Evolutionary conservation across 2,113 vertebrate genomes (phyloP).

Genomic region (Aptenodytes forsteri): DNA sequence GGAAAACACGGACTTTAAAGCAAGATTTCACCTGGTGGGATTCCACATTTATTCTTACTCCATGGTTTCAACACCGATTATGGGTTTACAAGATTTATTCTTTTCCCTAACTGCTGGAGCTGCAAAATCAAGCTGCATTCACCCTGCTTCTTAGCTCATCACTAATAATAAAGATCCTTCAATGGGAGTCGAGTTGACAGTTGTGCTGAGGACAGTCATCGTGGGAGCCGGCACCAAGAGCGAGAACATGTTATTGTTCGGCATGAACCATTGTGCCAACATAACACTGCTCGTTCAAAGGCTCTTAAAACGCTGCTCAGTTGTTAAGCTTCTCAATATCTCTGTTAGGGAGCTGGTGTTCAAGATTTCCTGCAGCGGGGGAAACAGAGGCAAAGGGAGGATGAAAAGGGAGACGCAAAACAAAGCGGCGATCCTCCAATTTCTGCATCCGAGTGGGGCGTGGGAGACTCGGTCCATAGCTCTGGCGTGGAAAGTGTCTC

Average conservation of each 20-base stretch:
- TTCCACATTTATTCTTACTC: not conserved
- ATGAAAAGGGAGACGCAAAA: not conserved
- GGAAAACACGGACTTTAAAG: not conserved
- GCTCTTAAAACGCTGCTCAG: constrained; percentile 21
- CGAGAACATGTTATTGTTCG: not conserved
- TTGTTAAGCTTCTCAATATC: constrained; percentile 15
- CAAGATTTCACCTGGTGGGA: not conserved
- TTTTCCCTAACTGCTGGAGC: not conserved
- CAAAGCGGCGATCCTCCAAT: not conserved
- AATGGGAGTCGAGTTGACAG: constrained; percentile 26
- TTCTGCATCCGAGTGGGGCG: not conserved
- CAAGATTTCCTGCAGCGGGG: not conserved
- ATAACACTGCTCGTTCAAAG: constrained; percentile 2
- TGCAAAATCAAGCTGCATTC: constrained; percentile 65
- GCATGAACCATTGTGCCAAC: not conserved
- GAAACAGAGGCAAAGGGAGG: not conserved
- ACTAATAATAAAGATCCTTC: constrained; percentile 63
- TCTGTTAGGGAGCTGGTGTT: not conserved
- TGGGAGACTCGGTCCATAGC: not conserved
- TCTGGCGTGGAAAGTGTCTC: not conserved
- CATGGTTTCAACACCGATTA: not conserved
- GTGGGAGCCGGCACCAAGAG: not conserved
- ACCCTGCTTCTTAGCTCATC: constrained; percentile 31
- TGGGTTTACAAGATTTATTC: not conserved
- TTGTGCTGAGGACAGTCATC: constrained; percentile 54